Evolutionary conservation across 2,113 vertebrate species (phyloP).

Genomic region (Peucedramus taeniatus): DNA sequence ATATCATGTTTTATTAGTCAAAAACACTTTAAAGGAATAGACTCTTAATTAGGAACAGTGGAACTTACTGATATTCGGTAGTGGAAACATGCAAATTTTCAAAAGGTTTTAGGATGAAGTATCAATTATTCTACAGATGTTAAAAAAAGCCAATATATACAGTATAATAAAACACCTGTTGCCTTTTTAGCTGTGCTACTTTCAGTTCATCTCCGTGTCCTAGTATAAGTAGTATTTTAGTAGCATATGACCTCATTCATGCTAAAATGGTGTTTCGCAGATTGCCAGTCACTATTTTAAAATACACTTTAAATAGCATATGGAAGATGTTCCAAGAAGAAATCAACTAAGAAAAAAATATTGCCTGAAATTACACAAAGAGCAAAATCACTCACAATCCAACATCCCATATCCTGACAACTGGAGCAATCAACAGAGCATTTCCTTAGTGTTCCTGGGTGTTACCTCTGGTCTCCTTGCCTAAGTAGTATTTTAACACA

Average conservation of each 20-base stretch:
- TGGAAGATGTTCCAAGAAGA: slow-evolving; percentile 45
- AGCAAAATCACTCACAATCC: not conserved
- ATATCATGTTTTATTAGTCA: slow-evolving; percentile 40
- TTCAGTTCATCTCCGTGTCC: slow-evolving; percentile 48
- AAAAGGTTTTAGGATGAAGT: slow-evolving; percentile 31
- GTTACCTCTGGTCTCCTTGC: not conserved
- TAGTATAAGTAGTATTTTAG: slow-evolving; percentile 53
- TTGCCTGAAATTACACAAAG: not conserved
- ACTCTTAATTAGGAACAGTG: slow-evolving; percentile 42
- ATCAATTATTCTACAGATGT: slow-evolving; percentile 25
- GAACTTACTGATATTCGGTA: slow-evolving; percentile 10
- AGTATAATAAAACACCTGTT: slow-evolving; percentile 72
- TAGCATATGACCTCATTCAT: slow-evolving; percentile 62
- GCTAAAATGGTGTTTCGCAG: slow-evolving; percentile 55
- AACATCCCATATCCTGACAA: not conserved
- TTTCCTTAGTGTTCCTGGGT: not conserved
- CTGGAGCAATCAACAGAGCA: not conserved
- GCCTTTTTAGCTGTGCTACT: slow-evolving; percentile 61
- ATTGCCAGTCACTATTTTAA: slow-evolving; percentile 61
- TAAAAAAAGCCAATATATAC: slow-evolving; percentile 49
- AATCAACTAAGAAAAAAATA: not conserved
- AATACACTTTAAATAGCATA: slow-evolving; percentile 61
- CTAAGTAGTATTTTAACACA: not conserved
- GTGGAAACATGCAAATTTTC: slow-evolving; percentile 27
- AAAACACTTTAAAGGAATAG: slow-evolving; percentile 52